Evolutionary conservation across 1,140 invertebrate species (phyloP).

Genomic region (Euura lappo): DNA sequence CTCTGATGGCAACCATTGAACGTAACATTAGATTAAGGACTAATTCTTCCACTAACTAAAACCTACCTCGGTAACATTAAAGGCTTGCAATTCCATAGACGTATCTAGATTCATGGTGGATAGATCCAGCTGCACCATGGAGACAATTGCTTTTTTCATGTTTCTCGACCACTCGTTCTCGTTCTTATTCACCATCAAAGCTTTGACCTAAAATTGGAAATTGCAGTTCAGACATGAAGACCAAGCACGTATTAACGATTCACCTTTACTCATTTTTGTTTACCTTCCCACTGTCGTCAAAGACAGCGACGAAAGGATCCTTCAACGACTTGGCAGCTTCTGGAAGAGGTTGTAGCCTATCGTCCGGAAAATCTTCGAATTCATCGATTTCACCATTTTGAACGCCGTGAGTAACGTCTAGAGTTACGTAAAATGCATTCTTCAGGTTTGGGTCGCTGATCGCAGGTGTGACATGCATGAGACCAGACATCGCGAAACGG

Average conservation of each 20-base stretch:
- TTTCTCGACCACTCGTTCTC: slow-evolving; percentile 49
- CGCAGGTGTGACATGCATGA: slow-evolving; percentile 41
- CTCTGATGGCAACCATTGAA: slow-evolving; percentile 63
- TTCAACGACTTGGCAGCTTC: slow-evolving; percentile 35
- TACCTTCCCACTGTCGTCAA: slow-evolving; percentile 39
- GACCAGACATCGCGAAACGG: slow-evolving; percentile 43
- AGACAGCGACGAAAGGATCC: slow-evolving; percentile 45
- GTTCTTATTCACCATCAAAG: slow-evolving; percentile 33
- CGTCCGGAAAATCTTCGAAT: slow-evolving; percentile 5
- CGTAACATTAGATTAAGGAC: slow-evolving; percentile 55
- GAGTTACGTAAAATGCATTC: slow-evolving; percentile 38
- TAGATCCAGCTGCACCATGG: slow-evolving; percentile 49
- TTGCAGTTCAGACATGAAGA: slow-evolving; percentile 16
- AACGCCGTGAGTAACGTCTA: slow-evolving; percentile 47
- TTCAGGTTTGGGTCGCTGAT: slow-evolving; percentile 27
- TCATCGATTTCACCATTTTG: slow-evolving; percentile 40
- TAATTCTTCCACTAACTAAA: slow-evolving; percentile 57
- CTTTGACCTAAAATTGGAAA: slow-evolving; percentile 38
- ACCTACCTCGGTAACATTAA: slow-evolving; percentile 52
- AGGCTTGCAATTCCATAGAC: slow-evolving; percentile 33
- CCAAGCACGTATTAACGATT: slow-evolving; percentile 37
- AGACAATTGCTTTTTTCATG: slow-evolving; percentile 51
- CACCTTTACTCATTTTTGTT: slow-evolving; percentile 54
- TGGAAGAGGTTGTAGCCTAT: slow-evolving; percentile 21
- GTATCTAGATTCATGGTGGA: slow-evolving; percentile 25